A percentile compares a stretch with the other conserved stretches of the same genome.
phyloP scores from a whole-genome alignment of 2,888 invertebrate species.

The Nemapogon koenigi region DNA sequence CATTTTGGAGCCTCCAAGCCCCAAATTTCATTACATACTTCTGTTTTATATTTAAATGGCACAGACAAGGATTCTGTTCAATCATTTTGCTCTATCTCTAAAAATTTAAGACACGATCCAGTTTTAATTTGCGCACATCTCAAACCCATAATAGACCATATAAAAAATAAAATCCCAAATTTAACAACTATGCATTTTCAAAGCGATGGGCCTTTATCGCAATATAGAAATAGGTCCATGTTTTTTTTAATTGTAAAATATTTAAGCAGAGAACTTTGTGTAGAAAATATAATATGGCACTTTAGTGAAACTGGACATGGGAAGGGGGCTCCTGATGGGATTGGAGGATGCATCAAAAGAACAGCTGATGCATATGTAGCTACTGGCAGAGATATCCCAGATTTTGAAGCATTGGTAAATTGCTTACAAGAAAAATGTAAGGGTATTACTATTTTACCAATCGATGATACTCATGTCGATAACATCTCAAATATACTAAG shows the following conservation, averaged over 20 bases:
- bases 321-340: conserved; percentile 16
- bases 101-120: background rate
- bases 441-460: background rate
- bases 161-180: no score
- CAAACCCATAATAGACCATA: no score
- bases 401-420: background rate
- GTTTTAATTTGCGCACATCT: background rate
- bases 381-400: conserved; percentile 3
- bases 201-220: conserved; percentile 14
- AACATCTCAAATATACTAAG: no score
- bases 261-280: conserved; percentile 5
- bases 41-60: conserved; percentile 10
- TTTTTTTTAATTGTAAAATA: conserved; percentile 13
- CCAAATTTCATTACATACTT: conserved; percentile 16
- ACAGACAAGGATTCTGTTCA: background rate
- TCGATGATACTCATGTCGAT: no score
- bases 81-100: background rate
- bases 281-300: conserved; percentile 12
- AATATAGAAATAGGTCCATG: conserved; percentile 15
- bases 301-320: conserved; percentile 14
- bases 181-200: no score
- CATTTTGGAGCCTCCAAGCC: conserved; percentile 19
- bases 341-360: conserved; percentile 15
- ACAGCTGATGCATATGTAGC: background rate
- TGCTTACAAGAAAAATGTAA: background rate